Percentiles rank a stretch among this genome's conserved stretches.
These are phyloP conservation scores for Campylomormyrus numenius DNA, from an alignment of 2,113 vertebrate genomes.

Conservation along the genomic window DNA sequence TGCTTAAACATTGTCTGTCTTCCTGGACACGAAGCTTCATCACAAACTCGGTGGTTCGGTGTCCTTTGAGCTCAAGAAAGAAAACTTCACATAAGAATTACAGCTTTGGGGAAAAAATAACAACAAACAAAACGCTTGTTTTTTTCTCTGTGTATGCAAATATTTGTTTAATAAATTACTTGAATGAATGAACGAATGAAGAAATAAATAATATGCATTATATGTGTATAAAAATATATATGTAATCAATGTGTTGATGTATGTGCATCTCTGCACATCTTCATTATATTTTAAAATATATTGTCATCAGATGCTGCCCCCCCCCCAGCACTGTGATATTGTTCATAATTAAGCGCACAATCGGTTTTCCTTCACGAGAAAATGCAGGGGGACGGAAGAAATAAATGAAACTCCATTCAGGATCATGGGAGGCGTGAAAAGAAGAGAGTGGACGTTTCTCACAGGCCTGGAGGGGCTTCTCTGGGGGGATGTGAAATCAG, in stretches of 20 bases:
- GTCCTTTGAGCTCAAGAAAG: background rate
- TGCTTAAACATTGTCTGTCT: background rate
- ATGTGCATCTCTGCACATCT: background rate
- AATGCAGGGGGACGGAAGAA: constrained; percentile 20
- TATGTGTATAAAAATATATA: background rate
- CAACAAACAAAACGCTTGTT: background rate
- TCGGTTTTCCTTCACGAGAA: constrained; percentile 6
- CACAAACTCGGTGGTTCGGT: background rate
- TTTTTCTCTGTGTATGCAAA: background rate
- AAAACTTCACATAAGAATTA: background rate
- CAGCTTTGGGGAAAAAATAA: background rate
- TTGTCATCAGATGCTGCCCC: background rate
- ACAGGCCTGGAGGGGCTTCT: background rate
- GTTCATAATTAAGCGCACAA: constrained; percentile 12
- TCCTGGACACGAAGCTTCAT: background rate
- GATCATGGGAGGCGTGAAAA: background rate
- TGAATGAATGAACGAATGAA: background rate
- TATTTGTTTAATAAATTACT: background rate
- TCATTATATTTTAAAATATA: background rate
- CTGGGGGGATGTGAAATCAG: constrained; percentile 10
- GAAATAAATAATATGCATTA: background rate
- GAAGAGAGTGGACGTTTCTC: constrained; percentile 1
- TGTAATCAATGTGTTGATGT: background rate
- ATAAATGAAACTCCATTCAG: constrained; percentile 22
- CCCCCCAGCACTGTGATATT: background rate